These are phyloP conservation scores for Tokudaia muenninki DNA, from an alignment of 2,797 vertebrate genomes.

Conservation along the genomic window DNA sequence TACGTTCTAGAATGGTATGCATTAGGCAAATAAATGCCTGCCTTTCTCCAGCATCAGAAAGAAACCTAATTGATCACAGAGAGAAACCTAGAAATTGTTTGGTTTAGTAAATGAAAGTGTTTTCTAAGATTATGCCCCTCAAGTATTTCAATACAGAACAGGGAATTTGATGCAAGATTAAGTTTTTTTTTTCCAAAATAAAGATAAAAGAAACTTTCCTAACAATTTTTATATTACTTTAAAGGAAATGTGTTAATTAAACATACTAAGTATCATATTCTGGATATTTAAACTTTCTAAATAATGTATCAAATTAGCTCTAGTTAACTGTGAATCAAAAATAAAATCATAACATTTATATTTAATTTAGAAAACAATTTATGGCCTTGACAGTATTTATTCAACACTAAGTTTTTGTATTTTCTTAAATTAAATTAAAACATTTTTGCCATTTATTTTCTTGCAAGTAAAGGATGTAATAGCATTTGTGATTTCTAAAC, in stretches of 20 bases:
- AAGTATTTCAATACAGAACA: background rate
- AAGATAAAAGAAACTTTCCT: background rate
- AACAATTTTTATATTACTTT: background rate
- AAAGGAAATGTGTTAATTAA: background rate
- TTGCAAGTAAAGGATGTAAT: background rate
- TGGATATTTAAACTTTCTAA: constrained; percentile 5
- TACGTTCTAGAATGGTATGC: background rate
- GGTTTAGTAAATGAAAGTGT: background rate
- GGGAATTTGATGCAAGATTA: background rate
- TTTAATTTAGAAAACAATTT: background rate
- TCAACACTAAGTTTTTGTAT: background rate
- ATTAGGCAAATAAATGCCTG: constrained; percentile 8
- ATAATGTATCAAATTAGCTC: background rate
- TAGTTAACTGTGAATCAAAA: background rate
- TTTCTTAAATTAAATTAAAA: background rate
- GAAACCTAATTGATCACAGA: background rate
- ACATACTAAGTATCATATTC: background rate
- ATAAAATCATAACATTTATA: background rate
- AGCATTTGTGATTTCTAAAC: background rate
- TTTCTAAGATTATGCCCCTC: background rate
- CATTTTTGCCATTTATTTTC: background rate
- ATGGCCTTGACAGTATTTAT: background rate
- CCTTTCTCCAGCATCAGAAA: background rate
- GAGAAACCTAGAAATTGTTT: background rate
- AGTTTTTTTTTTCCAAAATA: background rate